Evolutionary conservation across 1,140 invertebrate genomes (phyloP), one percentile per base, ranked within the genome.

Genomic region (Anoplophora glabripennis): DNA sequence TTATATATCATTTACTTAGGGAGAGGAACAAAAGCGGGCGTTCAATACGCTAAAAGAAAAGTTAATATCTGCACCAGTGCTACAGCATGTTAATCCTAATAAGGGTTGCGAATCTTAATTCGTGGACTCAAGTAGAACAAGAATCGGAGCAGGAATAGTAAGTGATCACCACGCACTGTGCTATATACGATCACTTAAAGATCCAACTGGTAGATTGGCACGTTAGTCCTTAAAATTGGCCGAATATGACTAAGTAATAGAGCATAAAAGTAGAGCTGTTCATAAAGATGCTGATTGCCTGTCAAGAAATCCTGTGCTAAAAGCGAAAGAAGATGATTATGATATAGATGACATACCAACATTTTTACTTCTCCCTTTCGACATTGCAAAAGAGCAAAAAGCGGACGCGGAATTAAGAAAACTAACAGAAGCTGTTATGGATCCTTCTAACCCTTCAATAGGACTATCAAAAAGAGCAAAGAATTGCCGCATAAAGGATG

Each of bases 121-220:
- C n/a, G n/a, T n/a, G n/a, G n/a, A n/a, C n/a, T n/a, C n/a, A n/a
- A n/a, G n/a, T n/a, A n/a, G n/a, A n/a, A n/a, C n/a, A n/a, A n/a
- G n/a, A n/a, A n/a, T n/a, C n/a, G n/a, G n/a, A n/a, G n/a, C n/a
- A n/a, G n/a, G n/a, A n/a, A 59, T 78, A 4, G 52, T 66, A 0
- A 69, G 52, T 4, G 70, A 74, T 56, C 79, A 82, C 53, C 74
- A 77, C 40, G 77, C 80, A 0, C 48, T 83, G 15, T 65, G 63
- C 12, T 83, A 75, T 73, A 61, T 83, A 1, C 54, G 72, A 10
- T 67, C 67, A 4, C 60, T 78, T 0, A 78, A 76, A 14, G 66
- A 70, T 46, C 64, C 69, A 2, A 61, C 49, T 7, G 69, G 68
- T 18, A 59, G 66, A 37, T 47, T 75, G 3, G 67, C 73, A 1